Conservation (phyloP, 2,113 vertebrate species). For the Malurus melanocephalus region DNA sequence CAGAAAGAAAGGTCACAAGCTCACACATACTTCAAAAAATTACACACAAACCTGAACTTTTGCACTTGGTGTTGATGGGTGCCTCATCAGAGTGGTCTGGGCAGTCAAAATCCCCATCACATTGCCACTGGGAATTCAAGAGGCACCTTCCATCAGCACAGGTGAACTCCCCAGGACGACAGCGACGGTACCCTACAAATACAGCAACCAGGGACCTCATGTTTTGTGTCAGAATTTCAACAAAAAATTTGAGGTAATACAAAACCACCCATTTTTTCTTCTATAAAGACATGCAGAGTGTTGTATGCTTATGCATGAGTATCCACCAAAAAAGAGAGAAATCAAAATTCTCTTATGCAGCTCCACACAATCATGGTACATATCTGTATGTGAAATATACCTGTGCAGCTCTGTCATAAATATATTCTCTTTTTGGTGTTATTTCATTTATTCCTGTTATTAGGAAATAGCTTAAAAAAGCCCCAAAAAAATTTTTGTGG, state of each 20-base stretch:
- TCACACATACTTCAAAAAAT: fast-evolving
- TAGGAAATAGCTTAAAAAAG: neutral
- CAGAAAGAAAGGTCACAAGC: neutral
- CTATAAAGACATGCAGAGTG: neutral
- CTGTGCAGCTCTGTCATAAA: neutral
- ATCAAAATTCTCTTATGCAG: neutral
- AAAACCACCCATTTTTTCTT: no score
- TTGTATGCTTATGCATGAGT: fast-evolving
- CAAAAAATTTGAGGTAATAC: neutral
- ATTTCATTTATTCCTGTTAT: neutral
- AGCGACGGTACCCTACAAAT: conserved; percentile 83
- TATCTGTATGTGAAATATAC: neutral
- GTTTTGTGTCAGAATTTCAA: fast-evolving
- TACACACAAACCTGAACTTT: conserved; percentile 79
- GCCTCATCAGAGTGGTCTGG: conserved; percentile 93
- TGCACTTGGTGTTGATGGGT: conserved; percentile 89
- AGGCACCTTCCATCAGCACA: conserved; percentile 93
- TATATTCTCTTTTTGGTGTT: neutral
- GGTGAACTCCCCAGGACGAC: conserved; percentile 85
- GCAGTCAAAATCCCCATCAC: conserved; percentile 93
- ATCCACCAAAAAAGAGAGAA: neutral
- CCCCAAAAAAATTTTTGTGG: neutral
- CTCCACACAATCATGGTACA: no score
- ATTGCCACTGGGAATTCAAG: conserved; percentile 91
- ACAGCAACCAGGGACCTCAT: neutral